phyloP scores from a whole-genome alignment of 2,888 invertebrate genomes.

The Liodrosophila aerea region DNA sequence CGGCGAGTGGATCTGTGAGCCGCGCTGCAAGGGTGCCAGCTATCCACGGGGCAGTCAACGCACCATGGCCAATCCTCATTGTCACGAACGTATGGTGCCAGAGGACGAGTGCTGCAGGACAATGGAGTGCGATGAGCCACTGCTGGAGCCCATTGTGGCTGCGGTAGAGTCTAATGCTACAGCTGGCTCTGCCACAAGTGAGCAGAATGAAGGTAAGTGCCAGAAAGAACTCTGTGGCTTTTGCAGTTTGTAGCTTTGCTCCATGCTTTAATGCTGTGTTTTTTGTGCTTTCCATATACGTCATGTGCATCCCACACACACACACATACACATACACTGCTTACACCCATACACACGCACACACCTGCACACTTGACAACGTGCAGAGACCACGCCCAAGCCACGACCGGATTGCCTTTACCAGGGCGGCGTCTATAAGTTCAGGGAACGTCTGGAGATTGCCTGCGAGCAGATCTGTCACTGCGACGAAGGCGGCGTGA shows the following conservation, averaged over 20 bases:
- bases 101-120: slow-evolving; percentile 89
- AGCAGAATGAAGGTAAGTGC: slow-evolving; percentile 61
- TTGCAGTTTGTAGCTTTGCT: slow-evolving; percentile 36
- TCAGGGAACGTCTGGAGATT: slow-evolving; percentile 89
- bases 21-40: slow-evolving; percentile 87
- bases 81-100: slow-evolving; percentile 87
- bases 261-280: slow-evolving; percentile 61
- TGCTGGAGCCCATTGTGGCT: slow-evolving; percentile 61
- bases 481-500: slow-evolving; percentile 88
- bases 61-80: slow-evolving; percentile 87
- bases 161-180: slow-evolving; percentile 25
- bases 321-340: slow-evolving; percentile 21
- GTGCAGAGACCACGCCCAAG: slow-evolving; percentile 64
- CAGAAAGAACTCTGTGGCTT: not conserved
- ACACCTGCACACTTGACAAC: slow-evolving; percentile 6
- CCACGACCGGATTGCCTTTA: slow-evolving; percentile 77
- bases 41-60: slow-evolving; percentile 86
- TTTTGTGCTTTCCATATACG: slow-evolving; percentile 62
- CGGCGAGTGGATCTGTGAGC: slow-evolving; percentile 88
- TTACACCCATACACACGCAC: slow-evolving; percentile 12
- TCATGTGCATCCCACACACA: slow-evolving; percentile 39
- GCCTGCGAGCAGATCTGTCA: slow-evolving; percentile 91
- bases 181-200: slow-evolving; percentile 8
- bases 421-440: slow-evolving; percentile 87
- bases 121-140: slow-evolving; percentile 86